A percentile compares a stretch with the other conserved stretches of the same genome.
These are phyloP conservation scores for Lagopus muta DNA, from an alignment of 2,113 vertebrate genomes.

Conservation along the genomic window DNA sequence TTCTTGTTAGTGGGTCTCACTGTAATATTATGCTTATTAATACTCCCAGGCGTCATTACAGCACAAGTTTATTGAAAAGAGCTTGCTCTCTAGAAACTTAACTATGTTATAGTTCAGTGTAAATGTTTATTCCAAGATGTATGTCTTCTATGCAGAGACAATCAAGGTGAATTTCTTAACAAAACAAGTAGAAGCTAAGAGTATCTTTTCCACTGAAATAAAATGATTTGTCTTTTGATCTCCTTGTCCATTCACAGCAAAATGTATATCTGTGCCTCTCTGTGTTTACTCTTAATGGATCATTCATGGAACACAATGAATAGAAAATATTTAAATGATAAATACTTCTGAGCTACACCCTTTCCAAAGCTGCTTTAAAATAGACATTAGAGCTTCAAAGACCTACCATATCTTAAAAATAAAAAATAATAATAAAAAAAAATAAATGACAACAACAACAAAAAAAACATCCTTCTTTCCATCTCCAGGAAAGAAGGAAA, in stretches of 20 bases:
- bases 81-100: neutral
- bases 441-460: no score
- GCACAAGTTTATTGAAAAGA: slow-evolving; percentile 5
- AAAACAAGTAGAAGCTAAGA: neutral
- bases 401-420: no score
- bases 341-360: neutral
- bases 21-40: neutral
- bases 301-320: neutral
- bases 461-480: neutral
- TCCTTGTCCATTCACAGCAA: neutral
- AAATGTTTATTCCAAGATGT: neutral
- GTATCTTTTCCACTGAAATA: neutral
- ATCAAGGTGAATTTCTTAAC: neutral
- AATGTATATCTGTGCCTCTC: neutral
- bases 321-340: neutral
- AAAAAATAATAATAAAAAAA: neutral
- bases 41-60: neutral
- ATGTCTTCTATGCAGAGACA: neutral
- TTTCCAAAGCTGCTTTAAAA: neutral
- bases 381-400: neutral
- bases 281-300: neutral
- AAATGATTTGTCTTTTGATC: neutral
- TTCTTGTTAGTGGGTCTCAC: neutral
- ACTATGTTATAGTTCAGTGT: neutral
- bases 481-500: neutral